Percentiles rank a stretch among this genome's conserved stretches.
These are phyloP conservation scores for Eciton burchellii DNA, from an alignment of 1,140 invertebrate genomes.

Conservation along the genomic window DNA sequence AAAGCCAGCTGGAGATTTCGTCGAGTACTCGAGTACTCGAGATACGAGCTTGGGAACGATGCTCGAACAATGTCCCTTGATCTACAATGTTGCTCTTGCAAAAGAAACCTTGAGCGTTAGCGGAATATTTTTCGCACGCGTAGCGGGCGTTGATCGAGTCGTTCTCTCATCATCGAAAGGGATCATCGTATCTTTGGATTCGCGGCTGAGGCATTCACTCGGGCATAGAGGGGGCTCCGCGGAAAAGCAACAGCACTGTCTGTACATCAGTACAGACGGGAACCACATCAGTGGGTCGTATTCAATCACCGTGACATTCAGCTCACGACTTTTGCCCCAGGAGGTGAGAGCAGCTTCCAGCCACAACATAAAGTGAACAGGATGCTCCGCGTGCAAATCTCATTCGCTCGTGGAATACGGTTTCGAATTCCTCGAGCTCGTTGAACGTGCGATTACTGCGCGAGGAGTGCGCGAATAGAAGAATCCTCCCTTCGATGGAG, in stretches of 20 bases:
- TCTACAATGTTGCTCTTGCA: not conserved
- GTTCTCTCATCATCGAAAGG: not conserved
- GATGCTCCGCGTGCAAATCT: slow-evolving; percentile 71
- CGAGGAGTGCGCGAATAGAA: slow-evolving; percentile 10
- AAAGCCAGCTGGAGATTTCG: not conserved
- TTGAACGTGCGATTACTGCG: slow-evolving; percentile 69
- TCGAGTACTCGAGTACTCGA: not conserved
- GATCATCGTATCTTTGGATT: not conserved
- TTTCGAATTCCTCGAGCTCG: slow-evolving; percentile 44
- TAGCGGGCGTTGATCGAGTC: not conserved
- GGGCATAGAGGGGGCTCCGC: not conserved
- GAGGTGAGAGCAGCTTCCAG: slow-evolving; percentile 82
- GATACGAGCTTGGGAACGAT: not conserved
- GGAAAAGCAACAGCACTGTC: slow-evolving; percentile 41
- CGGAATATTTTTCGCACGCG: not conserved
- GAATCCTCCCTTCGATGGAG: no score
- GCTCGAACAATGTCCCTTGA: not conserved
- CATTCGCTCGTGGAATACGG: slow-evolving; percentile 51
- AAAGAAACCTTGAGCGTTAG: not conserved
- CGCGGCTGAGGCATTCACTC: slow-evolving; percentile 1
- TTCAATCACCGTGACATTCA: slow-evolving; percentile 83
- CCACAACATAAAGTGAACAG: slow-evolving; percentile 72
- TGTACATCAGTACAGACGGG: slow-evolving; percentile 59
- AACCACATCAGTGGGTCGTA: slow-evolving; percentile 77
- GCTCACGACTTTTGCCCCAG: slow-evolving; percentile 82